phyloP scores from a whole-genome alignment of 2,113 vertebrate species.

The Henicopernis longicauda region DNA sequence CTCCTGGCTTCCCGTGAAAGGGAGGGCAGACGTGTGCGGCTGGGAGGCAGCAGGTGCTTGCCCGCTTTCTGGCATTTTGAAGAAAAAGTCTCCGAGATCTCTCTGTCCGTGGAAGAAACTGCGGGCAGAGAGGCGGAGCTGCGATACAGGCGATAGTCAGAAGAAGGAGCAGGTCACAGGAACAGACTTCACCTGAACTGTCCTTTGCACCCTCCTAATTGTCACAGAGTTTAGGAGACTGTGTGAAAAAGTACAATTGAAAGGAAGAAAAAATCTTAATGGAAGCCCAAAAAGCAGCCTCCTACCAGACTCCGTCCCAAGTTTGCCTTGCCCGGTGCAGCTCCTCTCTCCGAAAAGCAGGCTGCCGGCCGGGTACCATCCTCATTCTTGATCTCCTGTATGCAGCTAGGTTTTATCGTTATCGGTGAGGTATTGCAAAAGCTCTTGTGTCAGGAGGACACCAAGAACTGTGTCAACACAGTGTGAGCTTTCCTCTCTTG shows the following conservation, averaged over 20 bases:
- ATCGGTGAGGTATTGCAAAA: not conserved
- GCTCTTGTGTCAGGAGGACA: not conserved
- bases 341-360: not conserved
- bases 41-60: not conserved
- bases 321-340: too few species aligned
- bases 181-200: not conserved
- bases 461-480: not conserved
- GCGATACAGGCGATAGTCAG: not conserved
- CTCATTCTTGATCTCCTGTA: not conserved
- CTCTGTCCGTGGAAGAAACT: not conserved
- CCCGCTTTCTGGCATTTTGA: not conserved
- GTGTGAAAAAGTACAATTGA: not conserved
- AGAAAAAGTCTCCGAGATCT: not conserved
- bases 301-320: not conserved
- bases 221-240: not conserved
- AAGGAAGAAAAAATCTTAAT: not conserved
- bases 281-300: not conserved
- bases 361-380: too few species aligned
- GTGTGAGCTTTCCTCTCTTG: not conserved
- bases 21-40: not conserved
- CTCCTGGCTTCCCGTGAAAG: not conserved
- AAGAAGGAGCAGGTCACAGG: not conserved
- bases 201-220: not conserved
- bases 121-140: not conserved
- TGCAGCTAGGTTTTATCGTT: rapidly evolving